Base-by-base conservation (phyloP, 2,888 invertebrate genomes). In the Meiosimyza platycephala region DNA sequence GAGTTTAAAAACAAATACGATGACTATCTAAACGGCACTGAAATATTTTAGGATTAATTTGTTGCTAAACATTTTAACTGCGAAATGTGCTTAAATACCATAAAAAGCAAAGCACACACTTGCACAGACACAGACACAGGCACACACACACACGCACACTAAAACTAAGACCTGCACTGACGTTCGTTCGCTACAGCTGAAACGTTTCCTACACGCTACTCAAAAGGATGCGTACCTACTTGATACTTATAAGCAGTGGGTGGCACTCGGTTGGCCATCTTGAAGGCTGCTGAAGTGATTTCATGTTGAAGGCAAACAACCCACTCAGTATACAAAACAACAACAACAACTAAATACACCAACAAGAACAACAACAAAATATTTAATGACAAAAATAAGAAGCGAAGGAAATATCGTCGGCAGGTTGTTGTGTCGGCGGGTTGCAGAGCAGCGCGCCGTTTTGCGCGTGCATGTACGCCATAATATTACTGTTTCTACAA, bases 401-500 rank as follows among this genome's bases (percentile, higher is more conserved):
- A 57, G 7, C 16, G 60, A 62, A 62, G 22, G 12, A 22, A n/a
- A 50, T 1, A 47, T 40, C 16, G 47, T 47, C 22, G 22, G 28
- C 28, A 11, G 40, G 60, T 16, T 62, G 60, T 33, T 62, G 28
- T 57, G 16, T 6, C 18, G 54, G 40, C 33, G 40, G 11, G 47
- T 40, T 47, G 57, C 50, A 50, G 69, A 40, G 64, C 33, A 33
- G 28, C 40, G 28, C 40, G 55, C 40, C 40, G 55, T 5, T n/a
- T 33, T 47, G 71, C n/a, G 68, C 71, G 71, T 72, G 71, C 71
- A 62, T 66, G 62, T 55, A 63, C 60, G 57, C 67, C 54, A 55
- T 72, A 62, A 52, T 63, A 18, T 18, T 40, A 9, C 40, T 40
- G 40, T 9, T 40, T 0, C 9, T 40, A 40, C 40, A 40, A 40